Evolutionary conservation across 2,888 invertebrate genomes (phyloP).

Genomic region (Esperia sulphurella): DNA sequence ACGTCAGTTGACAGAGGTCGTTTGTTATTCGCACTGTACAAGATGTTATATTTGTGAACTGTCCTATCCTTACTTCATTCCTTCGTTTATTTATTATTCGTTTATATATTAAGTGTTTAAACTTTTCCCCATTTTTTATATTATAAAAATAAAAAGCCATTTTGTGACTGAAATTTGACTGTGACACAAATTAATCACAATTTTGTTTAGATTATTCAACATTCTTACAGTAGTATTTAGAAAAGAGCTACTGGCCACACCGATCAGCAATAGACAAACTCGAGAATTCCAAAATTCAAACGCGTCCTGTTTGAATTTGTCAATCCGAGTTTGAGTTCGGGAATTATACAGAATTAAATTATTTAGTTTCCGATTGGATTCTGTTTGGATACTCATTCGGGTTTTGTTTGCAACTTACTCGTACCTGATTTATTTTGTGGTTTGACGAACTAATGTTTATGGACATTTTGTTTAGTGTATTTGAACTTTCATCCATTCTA

Average conservation of each 20-base stretch:
- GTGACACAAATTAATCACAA: too few relatives aligned
- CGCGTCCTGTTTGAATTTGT: constrained; percentile 59
- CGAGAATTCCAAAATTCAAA: constrained; percentile 27
- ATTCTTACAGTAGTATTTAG: neutral
- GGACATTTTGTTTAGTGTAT: constrained; percentile 36
- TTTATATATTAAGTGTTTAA: too few relatives aligned
- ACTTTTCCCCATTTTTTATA: too few relatives aligned
- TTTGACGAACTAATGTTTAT: constrained; percentile 32
- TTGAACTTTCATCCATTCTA: constrained; percentile 10
- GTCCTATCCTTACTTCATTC: too few relatives aligned
- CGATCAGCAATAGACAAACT: constrained; percentile 12
- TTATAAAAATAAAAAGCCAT: too few relatives aligned
- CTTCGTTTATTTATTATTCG: too few relatives aligned
- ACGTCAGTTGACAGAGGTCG: too few relatives aligned
- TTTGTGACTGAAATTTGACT: too few relatives aligned
- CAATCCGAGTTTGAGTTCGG: constrained; percentile 64
- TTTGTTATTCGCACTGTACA: too few relatives aligned
- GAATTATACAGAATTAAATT: constrained; percentile 60
- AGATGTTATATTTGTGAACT: too few relatives aligned
- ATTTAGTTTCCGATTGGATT: constrained; percentile 73
- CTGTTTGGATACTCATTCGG: constrained; percentile 52
- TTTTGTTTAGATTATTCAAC: too few relatives aligned
- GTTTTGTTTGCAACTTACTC: constrained; percentile 43
- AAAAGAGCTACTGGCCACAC: constrained; percentile 1
- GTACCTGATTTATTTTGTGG: constrained; percentile 30